phyloP scores from a whole-genome alignment of 2,888 invertebrate genomes.

The Leptodirus hochenwartii region DNA sequence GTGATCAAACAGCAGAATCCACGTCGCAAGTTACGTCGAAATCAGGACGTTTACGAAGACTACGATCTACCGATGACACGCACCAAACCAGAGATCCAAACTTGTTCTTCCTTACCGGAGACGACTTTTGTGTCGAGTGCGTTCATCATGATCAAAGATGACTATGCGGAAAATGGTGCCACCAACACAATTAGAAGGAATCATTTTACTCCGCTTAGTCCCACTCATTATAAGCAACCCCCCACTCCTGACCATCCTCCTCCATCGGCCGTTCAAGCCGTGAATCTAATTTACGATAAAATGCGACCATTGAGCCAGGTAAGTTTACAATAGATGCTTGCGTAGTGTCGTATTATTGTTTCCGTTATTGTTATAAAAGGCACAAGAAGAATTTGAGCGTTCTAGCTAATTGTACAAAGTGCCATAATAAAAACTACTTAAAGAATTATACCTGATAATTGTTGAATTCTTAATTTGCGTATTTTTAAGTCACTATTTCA shows the following conservation, averaged over 20 bases:
- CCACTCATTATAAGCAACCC: slow-evolving; percentile 79
- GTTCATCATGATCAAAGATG: slow-evolving; percentile 31
- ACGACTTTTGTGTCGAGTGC: slow-evolving; percentile 34
- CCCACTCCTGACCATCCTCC: slow-evolving; percentile 91
- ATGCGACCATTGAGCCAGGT: slow-evolving; percentile 84
- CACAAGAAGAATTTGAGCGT: too few relatives aligned
- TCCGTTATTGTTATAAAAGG: too few relatives aligned
- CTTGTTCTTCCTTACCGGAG: slow-evolving; percentile 21
- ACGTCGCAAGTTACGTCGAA: slow-evolving; percentile 43
- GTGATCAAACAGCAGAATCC: slow-evolving; percentile 56
- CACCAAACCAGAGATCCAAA: slow-evolving; percentile 7
- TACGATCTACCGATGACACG: slow-evolving; percentile 24
- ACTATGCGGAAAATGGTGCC: slow-evolving; percentile 22
- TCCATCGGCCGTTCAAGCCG: slow-evolving; percentile 76
- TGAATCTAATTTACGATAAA: slow-evolving; percentile 74
- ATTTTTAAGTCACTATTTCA: too few relatives aligned
- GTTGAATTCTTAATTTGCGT: too few relatives aligned
- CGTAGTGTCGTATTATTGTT: too few relatives aligned
- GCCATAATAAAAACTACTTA: too few relatives aligned
- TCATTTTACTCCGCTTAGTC: slow-evolving; percentile 50
- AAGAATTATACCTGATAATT: too few relatives aligned
- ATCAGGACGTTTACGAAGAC: slow-evolving; percentile 34
- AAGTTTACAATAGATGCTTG: slow-evolving; percentile 35
- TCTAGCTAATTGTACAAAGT: too few relatives aligned
- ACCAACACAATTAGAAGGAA: slow-evolving; percentile 10